Evolutionary conservation across 2,888 invertebrate genomes (phyloP).

Genomic region (Pheosia gnoma): DNA sequence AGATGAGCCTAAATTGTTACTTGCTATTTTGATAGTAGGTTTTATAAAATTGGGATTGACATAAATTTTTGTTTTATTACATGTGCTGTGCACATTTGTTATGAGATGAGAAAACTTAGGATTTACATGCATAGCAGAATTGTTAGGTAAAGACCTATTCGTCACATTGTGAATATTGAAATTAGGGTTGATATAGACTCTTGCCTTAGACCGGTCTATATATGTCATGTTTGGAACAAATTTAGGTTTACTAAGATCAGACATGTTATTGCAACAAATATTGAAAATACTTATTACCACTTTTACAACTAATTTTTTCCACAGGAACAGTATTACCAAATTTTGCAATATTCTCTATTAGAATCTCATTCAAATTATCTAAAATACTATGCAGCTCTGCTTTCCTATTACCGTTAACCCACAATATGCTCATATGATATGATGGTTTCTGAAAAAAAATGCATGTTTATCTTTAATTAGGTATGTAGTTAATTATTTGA

Average conservation of each 20-base stretch:
- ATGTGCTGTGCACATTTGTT: constrained; percentile 23
- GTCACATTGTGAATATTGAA: constrained; percentile 51
- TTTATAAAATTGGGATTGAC: constrained; percentile 77
- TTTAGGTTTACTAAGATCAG: constrained; percentile 20
- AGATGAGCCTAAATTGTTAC: not conserved
- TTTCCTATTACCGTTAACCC: constrained; percentile 89
- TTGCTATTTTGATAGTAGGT: constrained; percentile 15
- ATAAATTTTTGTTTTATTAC: constrained; percentile 63
- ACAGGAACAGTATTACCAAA: constrained; percentile 77
- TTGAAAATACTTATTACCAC: constrained; percentile 89
- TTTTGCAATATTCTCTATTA: constrained; percentile 59
- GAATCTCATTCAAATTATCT: constrained; percentile 73
- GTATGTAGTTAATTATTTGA: too few relatives aligned
- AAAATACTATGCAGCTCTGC: constrained; percentile 73
- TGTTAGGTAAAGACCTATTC: constrained; percentile 24
- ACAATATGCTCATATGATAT: constrained; percentile 93
- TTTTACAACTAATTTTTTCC: constrained; percentile 86
- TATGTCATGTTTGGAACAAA: constrained; percentile 27
- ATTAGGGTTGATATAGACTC: constrained; percentile 75
- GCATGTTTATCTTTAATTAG: not conserved
- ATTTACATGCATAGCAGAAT: constrained; percentile 58
- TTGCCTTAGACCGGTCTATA: constrained; percentile 43
- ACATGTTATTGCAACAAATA: constrained; percentile 75
- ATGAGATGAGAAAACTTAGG: constrained; percentile 57
- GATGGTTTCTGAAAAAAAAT: constrained; percentile 88